These are phyloP conservation scores for Prinia subflava DNA, from an alignment of 2,113 vertebrate genomes.

Conservation along the genomic window DNA sequence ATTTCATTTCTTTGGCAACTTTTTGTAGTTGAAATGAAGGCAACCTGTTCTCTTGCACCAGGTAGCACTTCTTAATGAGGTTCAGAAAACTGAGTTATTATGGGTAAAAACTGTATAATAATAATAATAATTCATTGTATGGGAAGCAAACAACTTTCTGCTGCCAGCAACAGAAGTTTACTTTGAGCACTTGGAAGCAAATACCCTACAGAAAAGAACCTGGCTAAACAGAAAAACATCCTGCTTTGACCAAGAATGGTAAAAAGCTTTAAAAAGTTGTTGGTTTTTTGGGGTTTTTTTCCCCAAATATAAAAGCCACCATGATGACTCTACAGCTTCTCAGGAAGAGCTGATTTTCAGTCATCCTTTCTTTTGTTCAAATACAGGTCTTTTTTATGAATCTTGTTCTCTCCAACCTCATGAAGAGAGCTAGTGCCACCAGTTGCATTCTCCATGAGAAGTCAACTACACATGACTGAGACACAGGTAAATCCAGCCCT, in stretches of 20 bases:
- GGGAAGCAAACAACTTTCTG: slow-evolving; percentile 31
- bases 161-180: slow-evolving; percentile 36
- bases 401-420: background rate
- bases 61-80: background rate
- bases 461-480: accelerated
- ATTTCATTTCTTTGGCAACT: slow-evolving; percentile 45
- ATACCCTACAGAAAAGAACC: slow-evolving; percentile 20
- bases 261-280: background rate
- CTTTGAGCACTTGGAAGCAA: slow-evolving; percentile 29
- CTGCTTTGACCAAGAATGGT: background rate
- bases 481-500: background rate
- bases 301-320: background rate
- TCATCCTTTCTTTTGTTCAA: background rate
- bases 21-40: slow-evolving; percentile 15
- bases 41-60: slow-evolving; percentile 10
- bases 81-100: background rate
- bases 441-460: background rate
- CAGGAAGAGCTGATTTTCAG: background rate
- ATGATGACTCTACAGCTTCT: background rate
- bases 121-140: background rate
- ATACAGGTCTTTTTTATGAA: background rate
- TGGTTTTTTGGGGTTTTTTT: no score
- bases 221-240: slow-evolving; percentile 24
- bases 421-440: background rate
- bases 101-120: background rate